Conservation (phyloP, 2,888 invertebrate species). For the Rotaria macrura region DNA sequence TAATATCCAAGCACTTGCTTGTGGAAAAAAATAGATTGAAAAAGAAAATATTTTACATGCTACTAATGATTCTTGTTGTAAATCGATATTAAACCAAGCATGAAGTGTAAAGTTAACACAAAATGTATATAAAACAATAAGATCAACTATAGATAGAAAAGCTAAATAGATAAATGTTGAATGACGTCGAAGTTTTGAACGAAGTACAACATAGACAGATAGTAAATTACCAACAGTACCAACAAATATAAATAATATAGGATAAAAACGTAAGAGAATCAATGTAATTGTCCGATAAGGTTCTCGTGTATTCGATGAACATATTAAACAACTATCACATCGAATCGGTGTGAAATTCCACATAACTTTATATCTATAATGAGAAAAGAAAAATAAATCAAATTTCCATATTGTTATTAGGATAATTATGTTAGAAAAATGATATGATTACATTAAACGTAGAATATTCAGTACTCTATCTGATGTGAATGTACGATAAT, state of each 20-base stretch:
- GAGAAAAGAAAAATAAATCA: not conserved
- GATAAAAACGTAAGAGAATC: not conserved
- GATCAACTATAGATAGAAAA: constrained; percentile 27
- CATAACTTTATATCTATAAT: not conserved
- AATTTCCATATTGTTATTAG: not conserved
- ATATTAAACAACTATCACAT: not conserved
- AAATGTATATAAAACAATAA: constrained; percentile 29
- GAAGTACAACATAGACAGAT: constrained; percentile 24
- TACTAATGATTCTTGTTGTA: constrained; percentile 17
- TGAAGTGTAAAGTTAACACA: constrained; percentile 27
- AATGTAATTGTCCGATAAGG: constrained; percentile 10
- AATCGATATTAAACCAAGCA: constrained; percentile 22
- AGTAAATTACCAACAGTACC: constrained; percentile 23
- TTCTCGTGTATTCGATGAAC: not conserved
- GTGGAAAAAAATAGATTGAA: constrained; percentile 33
- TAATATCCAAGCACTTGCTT: constrained; percentile 31
- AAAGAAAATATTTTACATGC: constrained; percentile 32
- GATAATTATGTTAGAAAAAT: not conserved
- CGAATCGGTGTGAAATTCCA: not conserved
- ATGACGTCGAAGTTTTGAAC: constrained; percentile 27
- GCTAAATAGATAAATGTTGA: constrained; percentile 33
- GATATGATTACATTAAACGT: not conserved
- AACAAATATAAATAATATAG: not conserved
- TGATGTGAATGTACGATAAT: not conserved
- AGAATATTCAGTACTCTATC: not conserved